Base-by-base conservation (phyloP, 2,113 vertebrate genomes). In the Pleuronectes platessa region DNA sequence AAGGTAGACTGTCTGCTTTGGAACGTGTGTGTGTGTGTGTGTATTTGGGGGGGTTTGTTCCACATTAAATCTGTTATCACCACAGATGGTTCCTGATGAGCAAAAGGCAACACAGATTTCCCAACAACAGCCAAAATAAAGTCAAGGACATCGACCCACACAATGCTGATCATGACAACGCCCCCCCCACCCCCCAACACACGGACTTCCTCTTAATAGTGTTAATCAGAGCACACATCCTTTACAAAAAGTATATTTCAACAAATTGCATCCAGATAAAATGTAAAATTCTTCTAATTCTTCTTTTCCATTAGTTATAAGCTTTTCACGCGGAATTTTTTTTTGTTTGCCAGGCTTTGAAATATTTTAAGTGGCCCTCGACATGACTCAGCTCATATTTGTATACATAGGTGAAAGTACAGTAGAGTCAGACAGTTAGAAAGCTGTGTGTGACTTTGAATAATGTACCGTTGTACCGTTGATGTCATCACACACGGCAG, bases 11-110 rank as follows among this genome's bases (percentile, higher is more conserved):
- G 18, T 18, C 18, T 51, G 47, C 47, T 51, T 20, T 51, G 13
- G 2, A 47, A 47, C 12, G 27, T 31, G 27, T 31, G 4, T 31
- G 27, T 31, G 68, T 73, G 18, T 65, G 47, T 78, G 66, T 66
- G 61, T 79, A 63, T 65, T 58, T 79, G 51, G 26, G 64, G 5
- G 7, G 1, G 51, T 21, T 2, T 49, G 66, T 83, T 85, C 76
- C 76, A 87, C 80, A 59, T 74, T 92, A 91, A 91, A 92, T 91
- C 91, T 87, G 84, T 88, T 92, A 80, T 86, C 90, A 79, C 75
- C 72, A 83, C 93, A 93, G 91, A 93, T 92, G 93, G 88, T 93
- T 93, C 90, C 93, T 93, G 91, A 83, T 63, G 83, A 88, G 83
- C 80, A 79, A 76, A n/a, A 66, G 71, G 56, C 79, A 76, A 86